A percentile compares a stretch with the other conserved stretches of the same genome.
Evolutionary conservation across 2,113 vertebrate genomes (phyloP).

Genomic region (Otolemur garnettii): DNA sequence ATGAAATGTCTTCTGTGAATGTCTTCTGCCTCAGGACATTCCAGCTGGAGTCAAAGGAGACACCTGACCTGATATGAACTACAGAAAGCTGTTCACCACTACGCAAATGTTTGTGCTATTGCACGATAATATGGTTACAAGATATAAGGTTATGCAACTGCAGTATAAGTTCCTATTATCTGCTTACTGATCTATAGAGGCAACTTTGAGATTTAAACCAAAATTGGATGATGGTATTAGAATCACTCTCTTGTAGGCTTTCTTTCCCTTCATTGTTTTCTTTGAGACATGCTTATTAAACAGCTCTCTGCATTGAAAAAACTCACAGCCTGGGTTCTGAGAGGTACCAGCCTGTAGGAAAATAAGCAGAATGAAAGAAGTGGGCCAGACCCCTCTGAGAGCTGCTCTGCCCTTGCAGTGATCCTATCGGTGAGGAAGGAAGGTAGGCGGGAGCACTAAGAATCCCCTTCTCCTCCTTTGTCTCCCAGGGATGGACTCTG

Average conservation of each 20-base stretch:
- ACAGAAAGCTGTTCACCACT: background rate
- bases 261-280: background rate
- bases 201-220: background rate
- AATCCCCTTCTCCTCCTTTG: background rate
- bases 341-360: accelerated
- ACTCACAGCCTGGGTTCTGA: background rate
- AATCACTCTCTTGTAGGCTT: background rate
- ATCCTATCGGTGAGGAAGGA: background rate
- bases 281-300: background rate
- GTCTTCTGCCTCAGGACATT: background rate
- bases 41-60: background rate
- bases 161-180: background rate
- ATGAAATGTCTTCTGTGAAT: background rate
- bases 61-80: no score
- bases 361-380: background rate
- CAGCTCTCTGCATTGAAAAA: background rate
- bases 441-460: background rate
- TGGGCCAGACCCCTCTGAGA: accelerated
- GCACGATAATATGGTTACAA: background rate
- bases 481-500: background rate
- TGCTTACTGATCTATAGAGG: background rate
- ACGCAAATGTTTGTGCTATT: no score
- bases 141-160: background rate
- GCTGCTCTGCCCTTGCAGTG: background rate
- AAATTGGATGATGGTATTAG: background rate